Evolutionary conservation across 2,888 invertebrate species (phyloP), one percentile per base, ranked within the genome.

Genomic region (Catocala fraxini): DNA sequence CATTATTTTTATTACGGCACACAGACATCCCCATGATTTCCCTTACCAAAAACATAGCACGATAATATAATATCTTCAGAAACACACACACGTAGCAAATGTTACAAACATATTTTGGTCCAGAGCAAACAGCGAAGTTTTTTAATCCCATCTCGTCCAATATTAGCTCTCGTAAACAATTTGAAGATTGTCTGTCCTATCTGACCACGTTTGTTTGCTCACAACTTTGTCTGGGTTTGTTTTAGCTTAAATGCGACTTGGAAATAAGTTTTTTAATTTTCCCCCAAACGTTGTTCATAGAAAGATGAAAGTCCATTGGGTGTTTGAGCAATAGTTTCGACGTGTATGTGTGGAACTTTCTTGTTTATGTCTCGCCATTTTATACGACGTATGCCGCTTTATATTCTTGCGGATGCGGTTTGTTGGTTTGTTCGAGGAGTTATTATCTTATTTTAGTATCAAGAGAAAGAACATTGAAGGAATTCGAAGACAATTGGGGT

Each of bases 191-290:
- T 65, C 65, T 63, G 51, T 65, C 53, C 66, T 66, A 48, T 66
- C 68, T 47, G 48, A 56, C 68, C 60, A 69, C 62, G 56, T 63
- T 69, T 71, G 71, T 74, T 74, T 73, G 59, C 57, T 47, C 51
- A 35, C 41, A 72, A 77, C 68, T 74, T 72, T 53, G 41, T 64
- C 62, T 25, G 25, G 25, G 25, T 77, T 74, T 74, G 71, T 77
- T 62, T 60, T 71, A 71, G 60, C 74, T 73, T 71, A 66, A 74
- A 77, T 70, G 68, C 51, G 56, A 70, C 67, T 77, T 67, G 62
- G 64, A 55, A 58, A 74, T 55, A 76, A 76, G 77, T 76, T 76
- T 76, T 77, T 76, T 77, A 77, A 76, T 76, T 77, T 76, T 66
- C 68, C 63, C 68, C 49, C 67, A 68, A 77, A 76, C 62, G 67